phyloP scores from a whole-genome alignment of 2,888 invertebrate species.

The Leuctra nigra region DNA sequence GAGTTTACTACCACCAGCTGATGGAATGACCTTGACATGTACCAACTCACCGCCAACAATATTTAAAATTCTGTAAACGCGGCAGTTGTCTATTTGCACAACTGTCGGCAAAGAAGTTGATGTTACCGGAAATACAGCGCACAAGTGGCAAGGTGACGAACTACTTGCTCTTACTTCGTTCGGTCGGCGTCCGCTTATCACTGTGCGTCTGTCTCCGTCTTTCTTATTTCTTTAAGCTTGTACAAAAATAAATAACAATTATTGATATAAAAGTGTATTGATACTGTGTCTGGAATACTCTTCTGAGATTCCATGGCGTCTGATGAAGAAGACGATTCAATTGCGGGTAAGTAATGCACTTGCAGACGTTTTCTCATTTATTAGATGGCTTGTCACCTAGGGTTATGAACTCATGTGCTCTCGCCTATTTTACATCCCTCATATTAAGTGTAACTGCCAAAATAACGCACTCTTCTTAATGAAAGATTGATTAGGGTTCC shows the following conservation, averaged over 20 bases:
- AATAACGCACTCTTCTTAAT: constrained; percentile 1
- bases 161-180: background rate
- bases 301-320: constrained; percentile 58
- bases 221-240: too few species aligned
- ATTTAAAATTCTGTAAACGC: too few species aligned
- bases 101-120: background rate
- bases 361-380: background rate
- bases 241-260: too few species aligned
- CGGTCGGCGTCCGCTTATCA: background rate
- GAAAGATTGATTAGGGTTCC: background rate
- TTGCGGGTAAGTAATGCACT: constrained; percentile 59
- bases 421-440: constrained; percentile 25
- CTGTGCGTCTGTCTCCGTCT: too few species aligned
- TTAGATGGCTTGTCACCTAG: constrained; percentile 29
- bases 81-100: too few species aligned
- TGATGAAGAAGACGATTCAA: constrained; percentile 80
- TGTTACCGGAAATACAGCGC: background rate
- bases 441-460: constrained; percentile 11
- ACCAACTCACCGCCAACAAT: too few species aligned
- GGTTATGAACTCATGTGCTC: constrained; percentile 36
- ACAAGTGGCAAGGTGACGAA: background rate
- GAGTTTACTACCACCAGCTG: too few species aligned
- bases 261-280: too few species aligned
- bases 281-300: too few species aligned
- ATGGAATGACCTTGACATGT: too few species aligned